phyloP scores from a whole-genome alignment of 2,113 vertebrate species.

The Ceyx cyanopectus region DNA sequence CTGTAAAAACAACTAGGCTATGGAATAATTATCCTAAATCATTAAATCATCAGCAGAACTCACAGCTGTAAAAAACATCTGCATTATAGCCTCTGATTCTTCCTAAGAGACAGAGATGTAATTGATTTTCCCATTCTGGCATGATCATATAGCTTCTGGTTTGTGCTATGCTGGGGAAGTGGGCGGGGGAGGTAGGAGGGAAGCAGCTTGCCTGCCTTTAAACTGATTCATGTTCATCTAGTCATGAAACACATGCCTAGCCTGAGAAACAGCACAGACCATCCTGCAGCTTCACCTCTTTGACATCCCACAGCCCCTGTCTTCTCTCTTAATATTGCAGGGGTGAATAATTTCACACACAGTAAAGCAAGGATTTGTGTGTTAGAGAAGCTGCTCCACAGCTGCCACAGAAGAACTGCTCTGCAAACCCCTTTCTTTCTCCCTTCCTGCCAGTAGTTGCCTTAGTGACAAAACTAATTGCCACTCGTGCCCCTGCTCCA shows the following conservation, averaged over 20 bases:
- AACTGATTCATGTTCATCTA: not conserved
- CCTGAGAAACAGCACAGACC: not conserved
- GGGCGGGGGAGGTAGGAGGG: not conserved
- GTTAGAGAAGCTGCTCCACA: not conserved
- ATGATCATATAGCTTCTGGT: conserved; percentile 36
- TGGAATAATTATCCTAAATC: conserved; percentile 31
- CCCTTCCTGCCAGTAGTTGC: conserved; percentile 40
- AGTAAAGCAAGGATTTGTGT: not conserved
- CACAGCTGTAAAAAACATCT: conserved; percentile 72
- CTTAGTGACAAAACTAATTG: conserved; percentile 55
- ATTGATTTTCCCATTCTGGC: conserved; percentile 42
- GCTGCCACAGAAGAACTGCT: not conserved
- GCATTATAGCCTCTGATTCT: conserved; percentile 34
- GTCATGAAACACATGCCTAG: not conserved
- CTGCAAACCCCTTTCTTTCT: not conserved
- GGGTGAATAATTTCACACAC: not conserved
- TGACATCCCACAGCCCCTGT: not conserved
- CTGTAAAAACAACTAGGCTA: conserved; percentile 1
- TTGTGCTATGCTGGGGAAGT: conserved; percentile 34
- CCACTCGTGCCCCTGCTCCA: not conserved
- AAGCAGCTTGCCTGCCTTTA: conserved; percentile 16
- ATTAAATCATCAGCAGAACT: conserved; percentile 25
- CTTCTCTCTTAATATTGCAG: not conserved
- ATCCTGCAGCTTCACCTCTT: not conserved
- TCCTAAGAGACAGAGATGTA: conserved; percentile 33